These are phyloP conservation scores for Clavelina lepadiformis DNA, from an alignment of 23 tunicate genomes.

Conservation along the genomic window DNA sequence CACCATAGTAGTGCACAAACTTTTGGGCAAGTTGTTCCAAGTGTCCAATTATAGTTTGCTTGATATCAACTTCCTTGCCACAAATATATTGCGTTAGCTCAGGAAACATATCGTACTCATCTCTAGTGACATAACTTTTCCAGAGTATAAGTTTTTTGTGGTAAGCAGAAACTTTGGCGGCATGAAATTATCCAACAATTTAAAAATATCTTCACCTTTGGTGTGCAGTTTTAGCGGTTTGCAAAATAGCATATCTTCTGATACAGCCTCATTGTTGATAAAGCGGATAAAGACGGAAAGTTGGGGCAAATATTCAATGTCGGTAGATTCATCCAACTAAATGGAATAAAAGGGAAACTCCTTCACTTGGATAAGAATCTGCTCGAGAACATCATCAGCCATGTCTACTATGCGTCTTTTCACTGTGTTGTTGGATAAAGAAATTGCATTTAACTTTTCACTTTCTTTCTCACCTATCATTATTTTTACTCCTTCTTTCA, in stretches of 20 bases:
- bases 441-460: constrained; percentile 24
- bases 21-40: no score
- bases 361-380: constrained; percentile 17
- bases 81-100: no score
- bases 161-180: no score
- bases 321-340: constrained; percentile 21
- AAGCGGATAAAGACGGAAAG: constrained; percentile 26
- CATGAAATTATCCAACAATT: constrained; percentile 26
- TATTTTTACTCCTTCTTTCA: constrained; percentile 28
- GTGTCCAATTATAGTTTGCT: no score
- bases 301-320: constrained; percentile 21
- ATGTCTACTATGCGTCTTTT: constrained; percentile 30
- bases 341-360: constrained; percentile 21
- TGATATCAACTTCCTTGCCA: no score
- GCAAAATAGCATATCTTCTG: constrained; percentile 36
- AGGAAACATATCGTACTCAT: no score
- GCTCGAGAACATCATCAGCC: constrained; percentile 27
- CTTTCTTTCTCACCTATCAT: constrained; percentile 36
- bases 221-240: constrained; percentile 20
- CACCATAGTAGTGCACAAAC: no score
- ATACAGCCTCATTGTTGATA: constrained; percentile 19
- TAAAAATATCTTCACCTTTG: constrained; percentile 24
- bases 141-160: no score
- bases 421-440: constrained; percentile 26
- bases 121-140: no score